A percentile compares a stretch with the other conserved stretches of the same genome.
These are phyloP conservation scores for Oryzias javanicus DNA, from an alignment of 2,113 vertebrate species.

Conservation along the genomic window DNA sequence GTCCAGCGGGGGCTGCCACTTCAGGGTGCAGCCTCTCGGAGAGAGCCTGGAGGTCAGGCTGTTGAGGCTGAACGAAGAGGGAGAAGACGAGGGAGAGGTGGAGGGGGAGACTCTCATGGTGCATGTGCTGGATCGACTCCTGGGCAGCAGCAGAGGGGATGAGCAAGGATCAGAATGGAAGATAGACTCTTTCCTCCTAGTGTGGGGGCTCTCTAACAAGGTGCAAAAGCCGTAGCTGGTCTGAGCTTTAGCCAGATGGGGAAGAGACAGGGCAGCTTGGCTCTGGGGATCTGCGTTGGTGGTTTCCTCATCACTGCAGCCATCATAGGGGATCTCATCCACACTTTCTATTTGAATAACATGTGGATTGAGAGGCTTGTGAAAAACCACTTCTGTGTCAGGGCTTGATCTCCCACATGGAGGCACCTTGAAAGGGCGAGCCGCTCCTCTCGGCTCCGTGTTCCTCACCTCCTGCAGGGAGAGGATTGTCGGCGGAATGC, in stretches of 20 bases:
- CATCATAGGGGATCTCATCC: conserved; percentile 73
- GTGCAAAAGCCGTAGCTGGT: conserved; percentile 88
- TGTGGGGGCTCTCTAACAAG: conserved; percentile 88
- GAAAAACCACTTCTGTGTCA: conserved; percentile 38
- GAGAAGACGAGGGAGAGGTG: conserved; percentile 60
- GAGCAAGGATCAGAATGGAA: conserved; percentile 79
- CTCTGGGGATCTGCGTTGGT: conserved; percentile 87
- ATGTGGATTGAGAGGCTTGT: conserved; percentile 64
- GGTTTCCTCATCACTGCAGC: conserved; percentile 77
- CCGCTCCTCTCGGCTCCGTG: conserved; percentile 42
- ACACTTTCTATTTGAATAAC: conserved; percentile 88
- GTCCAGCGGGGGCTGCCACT: conserved; percentile 77
- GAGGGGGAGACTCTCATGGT: conserved; percentile 39
- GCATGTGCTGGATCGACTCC: conserved; percentile 77
- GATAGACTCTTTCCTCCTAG: conserved; percentile 88
- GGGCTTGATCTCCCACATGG: conserved; percentile 46
- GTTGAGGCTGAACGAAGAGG: conserved; percentile 76
- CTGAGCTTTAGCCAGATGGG: conserved; percentile 83
- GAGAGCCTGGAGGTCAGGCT: conserved; percentile 65
- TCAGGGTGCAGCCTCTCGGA: conserved; percentile 60
- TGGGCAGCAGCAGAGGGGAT: conserved; percentile 69
- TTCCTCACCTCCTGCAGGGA: conserved; percentile 63
- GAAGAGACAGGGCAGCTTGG: conserved; percentile 87
- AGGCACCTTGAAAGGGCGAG: conserved; percentile 32
- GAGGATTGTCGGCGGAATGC: conserved; percentile 76